Evolutionary conservation across 2,113 vertebrate genomes (phyloP).

Genomic region (Phoxinus phoxinus): DNA sequence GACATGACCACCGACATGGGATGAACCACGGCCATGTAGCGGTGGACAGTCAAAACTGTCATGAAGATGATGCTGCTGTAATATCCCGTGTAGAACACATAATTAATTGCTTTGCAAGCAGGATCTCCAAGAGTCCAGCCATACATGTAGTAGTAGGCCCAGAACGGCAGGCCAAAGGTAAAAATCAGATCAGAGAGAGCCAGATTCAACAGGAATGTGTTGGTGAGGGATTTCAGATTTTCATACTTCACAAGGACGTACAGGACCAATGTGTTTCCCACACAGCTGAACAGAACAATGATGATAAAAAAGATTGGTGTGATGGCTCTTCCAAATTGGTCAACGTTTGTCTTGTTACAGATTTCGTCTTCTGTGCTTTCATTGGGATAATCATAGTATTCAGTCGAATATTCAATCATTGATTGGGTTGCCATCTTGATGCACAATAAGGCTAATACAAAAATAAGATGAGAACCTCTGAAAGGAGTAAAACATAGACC

Average conservation of each 20-base stretch:
- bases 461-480: not conserved
- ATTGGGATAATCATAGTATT: not conserved
- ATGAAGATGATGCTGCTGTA: constrained; percentile 88
- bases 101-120: constrained; percentile 79
- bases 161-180: constrained; percentile 85
- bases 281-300: constrained; percentile 81
- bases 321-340: constrained; percentile 60
- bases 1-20: constrained; percentile 80
- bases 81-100: constrained; percentile 85
- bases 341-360: constrained; percentile 69
- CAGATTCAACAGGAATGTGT: constrained; percentile 88
- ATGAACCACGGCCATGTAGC: constrained; percentile 83
- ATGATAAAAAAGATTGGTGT: constrained; percentile 78
- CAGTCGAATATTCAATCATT: no score
- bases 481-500: not conserved
- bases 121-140: constrained; percentile 82
- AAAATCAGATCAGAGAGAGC: constrained; percentile 88
- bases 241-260: constrained; percentile 86
- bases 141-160: constrained; percentile 71
- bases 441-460: not conserved
- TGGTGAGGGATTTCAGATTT: constrained; percentile 84
- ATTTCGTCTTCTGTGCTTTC: fast-evolving
- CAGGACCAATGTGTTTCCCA: constrained; percentile 87
- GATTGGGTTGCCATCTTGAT: not conserved
- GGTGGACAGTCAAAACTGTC: constrained; percentile 85